Conservation (phyloP, 2,797 vertebrate species). For the Enteromius trimaculatus region DNA sequence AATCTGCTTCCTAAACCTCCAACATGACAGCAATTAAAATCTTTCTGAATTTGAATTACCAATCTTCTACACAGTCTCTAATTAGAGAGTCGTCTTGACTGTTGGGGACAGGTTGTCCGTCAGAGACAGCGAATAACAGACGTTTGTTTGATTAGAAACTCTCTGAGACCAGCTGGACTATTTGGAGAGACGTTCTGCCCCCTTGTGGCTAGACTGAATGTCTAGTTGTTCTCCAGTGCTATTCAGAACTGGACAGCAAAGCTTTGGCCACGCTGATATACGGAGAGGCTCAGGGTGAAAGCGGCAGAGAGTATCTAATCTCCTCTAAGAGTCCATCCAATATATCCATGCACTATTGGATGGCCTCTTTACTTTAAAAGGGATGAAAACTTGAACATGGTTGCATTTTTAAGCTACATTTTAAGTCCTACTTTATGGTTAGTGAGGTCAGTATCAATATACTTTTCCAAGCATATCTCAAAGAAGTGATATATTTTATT, state of each 20-base stretch:
- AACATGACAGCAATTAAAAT: constrained; percentile 59
- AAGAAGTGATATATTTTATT: neutral
- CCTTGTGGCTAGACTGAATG: constrained; percentile 54
- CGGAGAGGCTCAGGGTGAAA: constrained; percentile 19
- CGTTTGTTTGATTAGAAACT: constrained; percentile 56
- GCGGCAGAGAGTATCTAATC: constrained; percentile 25
- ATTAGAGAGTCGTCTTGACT: constrained; percentile 62
- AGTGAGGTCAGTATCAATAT: constrained; percentile 22
- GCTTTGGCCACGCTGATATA: constrained; percentile 58
- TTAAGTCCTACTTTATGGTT: neutral
- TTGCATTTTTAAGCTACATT: constrained; percentile 4
- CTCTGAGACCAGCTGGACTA: constrained; percentile 20
- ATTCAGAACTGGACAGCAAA: neutral
- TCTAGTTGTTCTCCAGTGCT: neutral
- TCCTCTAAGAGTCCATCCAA: constrained; percentile 2
- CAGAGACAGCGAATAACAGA: constrained; percentile 43
- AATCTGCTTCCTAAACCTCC: constrained; percentile 54
- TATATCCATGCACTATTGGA: constrained; percentile 23
- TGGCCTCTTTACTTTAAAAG: constrained; percentile 18
- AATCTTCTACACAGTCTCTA: constrained; percentile 62
- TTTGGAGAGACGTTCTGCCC: constrained; percentile 66
- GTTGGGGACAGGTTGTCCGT: constrained; percentile 58
- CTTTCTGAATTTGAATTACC: constrained; percentile 62
- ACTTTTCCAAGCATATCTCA: neutral
- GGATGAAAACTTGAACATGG: constrained; percentile 22